phyloP scores from a whole-genome alignment of 2,888 invertebrate species.

The Camptogramma bilineatum region DNA sequence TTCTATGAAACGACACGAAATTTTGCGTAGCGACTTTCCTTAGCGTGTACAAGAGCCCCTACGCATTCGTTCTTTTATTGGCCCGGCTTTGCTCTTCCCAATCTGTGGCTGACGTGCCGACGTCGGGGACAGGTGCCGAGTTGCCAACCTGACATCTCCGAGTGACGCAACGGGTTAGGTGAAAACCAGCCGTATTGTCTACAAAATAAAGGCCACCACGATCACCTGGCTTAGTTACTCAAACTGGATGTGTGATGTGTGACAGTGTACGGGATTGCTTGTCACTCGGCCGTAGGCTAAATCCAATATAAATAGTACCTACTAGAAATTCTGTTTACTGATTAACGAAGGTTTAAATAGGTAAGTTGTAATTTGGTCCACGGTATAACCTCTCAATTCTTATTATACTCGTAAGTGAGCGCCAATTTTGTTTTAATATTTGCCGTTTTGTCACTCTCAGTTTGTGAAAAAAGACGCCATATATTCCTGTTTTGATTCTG shows the following conservation, averaged over 20 bases:
- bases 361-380: not conserved
- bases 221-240: not conserved
- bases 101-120: conserved; percentile 36
- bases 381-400: not conserved
- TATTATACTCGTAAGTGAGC: not conserved
- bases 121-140: conserved; percentile 50
- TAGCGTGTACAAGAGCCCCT: too few relatives aligned
- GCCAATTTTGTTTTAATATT: too few relatives aligned
- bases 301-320: not conserved
- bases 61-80: too few relatives aligned
- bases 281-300: conserved; percentile 2
- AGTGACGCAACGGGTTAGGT: conserved; percentile 13
- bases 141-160: conserved; percentile 47
- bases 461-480: too few relatives aligned
- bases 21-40: too few relatives aligned
- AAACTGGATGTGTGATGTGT: conserved; percentile 3
- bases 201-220: not conserved
- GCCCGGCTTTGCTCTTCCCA: conserved; percentile 3
- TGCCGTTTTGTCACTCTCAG: too few relatives aligned
- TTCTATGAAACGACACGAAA: too few relatives aligned
- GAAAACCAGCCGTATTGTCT: conserved; percentile 18
- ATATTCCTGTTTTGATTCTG: too few relatives aligned
- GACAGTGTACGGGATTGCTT: conserved; percentile 9
- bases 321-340: not conserved
- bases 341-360: not conserved